Conservation (phyloP, 2,797 vertebrate species). For the Mus spretus region DNA sequence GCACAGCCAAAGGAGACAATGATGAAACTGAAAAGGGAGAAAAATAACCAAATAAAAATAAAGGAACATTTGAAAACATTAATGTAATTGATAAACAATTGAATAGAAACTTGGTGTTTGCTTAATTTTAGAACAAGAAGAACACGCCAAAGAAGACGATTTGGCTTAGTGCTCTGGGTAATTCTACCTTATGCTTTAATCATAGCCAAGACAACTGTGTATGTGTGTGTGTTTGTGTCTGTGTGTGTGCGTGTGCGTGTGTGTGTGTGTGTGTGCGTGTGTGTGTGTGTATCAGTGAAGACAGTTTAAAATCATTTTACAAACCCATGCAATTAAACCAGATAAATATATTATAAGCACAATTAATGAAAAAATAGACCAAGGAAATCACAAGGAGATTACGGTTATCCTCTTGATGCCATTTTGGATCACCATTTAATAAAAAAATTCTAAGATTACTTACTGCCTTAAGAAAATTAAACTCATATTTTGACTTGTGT, state of each 20-base stretch:
- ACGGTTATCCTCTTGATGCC: background rate
- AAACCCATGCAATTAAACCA: background rate
- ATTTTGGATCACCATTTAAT: constrained; percentile 6
- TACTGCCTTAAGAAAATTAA: constrained; percentile 56
- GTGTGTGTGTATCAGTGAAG: background rate
- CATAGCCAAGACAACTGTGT: background rate
- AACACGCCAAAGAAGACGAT: constrained; percentile 17
- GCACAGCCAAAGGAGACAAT: constrained; percentile 1
- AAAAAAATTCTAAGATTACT: constrained; percentile 23
- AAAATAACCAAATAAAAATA: background rate
- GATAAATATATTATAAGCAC: background rate
- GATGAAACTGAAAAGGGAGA: constrained; percentile 36
- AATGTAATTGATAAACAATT: background rate
- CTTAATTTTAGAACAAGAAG: constrained; percentile 20
- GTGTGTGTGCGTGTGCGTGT: background rate
- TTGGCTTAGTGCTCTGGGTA: background rate
- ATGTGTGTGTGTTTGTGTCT: background rate
- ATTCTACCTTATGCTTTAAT: background rate
- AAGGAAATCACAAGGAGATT: constrained; percentile 21
- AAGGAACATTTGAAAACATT: constrained; percentile 20
- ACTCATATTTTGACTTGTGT: background rate
- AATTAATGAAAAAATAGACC: constrained; percentile 51
- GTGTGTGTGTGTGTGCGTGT: background rate
- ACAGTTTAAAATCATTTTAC: background rate
- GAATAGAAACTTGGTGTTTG: background rate